Base-by-base conservation (phyloP, 2,797 vertebrate species). In the Bufotes viridis region DNA sequence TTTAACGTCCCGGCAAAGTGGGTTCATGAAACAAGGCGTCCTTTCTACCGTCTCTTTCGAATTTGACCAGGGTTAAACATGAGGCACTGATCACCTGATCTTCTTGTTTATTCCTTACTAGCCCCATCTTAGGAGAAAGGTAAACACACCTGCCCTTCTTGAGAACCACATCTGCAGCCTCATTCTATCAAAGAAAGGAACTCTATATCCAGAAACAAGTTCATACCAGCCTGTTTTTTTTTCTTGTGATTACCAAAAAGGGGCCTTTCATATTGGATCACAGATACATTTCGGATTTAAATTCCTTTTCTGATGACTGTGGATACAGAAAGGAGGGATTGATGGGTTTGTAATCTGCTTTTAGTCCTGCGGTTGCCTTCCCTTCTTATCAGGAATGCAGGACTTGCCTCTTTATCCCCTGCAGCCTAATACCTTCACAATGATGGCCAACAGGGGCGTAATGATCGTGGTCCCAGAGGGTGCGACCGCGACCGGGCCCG, bases 71-170 rank as follows among this genome's bases (percentile, higher is more conserved):
- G 80, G 84, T 82, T 78, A 63, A 84, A 76, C 85, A 78, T 78
- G 60, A 78, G 72, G 67, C 61, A 76, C 72, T 9, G 81, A 83
- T 89, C 84, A 89, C 84, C 88, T 89, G 88, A 89, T 83, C 65
- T 89, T 89, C 85, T 81, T 89, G 88, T 89, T 89, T 89, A 89
- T 87, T 86, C 49, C 85, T 20, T 79, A 42, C 74, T 34, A n/a
- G 81, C 74, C 63, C 78, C 61, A 51, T 76, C n/a, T 60, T 69
- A 34, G 53, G 53, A 82, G 51, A 18, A 89, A 84, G 81, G 80
- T 69, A 89, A 89, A 89, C 88, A 89, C 88, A 89, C 88, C 88
- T 89, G 88, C 85, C 84, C 72, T 7, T 15, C 12, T 55, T 70
- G 24, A 67, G 70, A 79, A 78, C 79, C 53, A 83, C 84, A 89